A percentile compares a stretch with the other conserved stretches of the same genome.
Conservation (phyloP, 2,888 invertebrate genomes). For the Nemotelus pantherinus region DNA sequence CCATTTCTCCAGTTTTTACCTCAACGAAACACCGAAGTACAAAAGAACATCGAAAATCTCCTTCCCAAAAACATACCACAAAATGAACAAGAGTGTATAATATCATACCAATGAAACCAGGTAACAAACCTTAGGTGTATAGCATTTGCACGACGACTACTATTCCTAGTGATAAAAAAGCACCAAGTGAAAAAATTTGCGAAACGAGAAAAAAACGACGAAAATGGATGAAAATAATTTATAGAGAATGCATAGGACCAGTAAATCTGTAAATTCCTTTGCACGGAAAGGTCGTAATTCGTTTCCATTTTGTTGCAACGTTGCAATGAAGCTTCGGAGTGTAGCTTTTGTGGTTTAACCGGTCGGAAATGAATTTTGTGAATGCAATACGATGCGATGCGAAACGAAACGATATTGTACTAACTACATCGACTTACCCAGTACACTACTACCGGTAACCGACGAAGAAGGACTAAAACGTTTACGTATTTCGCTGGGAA, state of each 20-base stretch:
- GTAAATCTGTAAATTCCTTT: constrained; percentile 41
- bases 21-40: not conserved
- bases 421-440: not conserved
- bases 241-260: constrained; percentile 33
- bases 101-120: not conserved
- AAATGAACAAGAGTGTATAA: constrained; percentile 14
- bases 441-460: not conserved
- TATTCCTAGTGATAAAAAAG: too few species aligned
- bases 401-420: not conserved
- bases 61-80: not conserved
- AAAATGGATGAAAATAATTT: constrained; percentile 16
- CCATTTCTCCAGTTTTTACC: not conserved
- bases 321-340: not conserved
- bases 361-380: constrained; percentile 29
- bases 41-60: not conserved
- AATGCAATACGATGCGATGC: constrained; percentile 31
- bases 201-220: not conserved
- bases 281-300: constrained; percentile 33
- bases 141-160: not conserved
- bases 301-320: constrained; percentile 39
- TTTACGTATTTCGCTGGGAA: constrained; percentile 8
- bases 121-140: constrained; percentile 26
- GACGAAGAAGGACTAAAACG: not conserved
- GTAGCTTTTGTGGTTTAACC: constrained; percentile 39
- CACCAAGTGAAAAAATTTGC: too few species aligned